These are phyloP conservation scores for Gari tellinella DNA, from an alignment of 2,888 invertebrate genomes.

Conservation along the genomic window DNA sequence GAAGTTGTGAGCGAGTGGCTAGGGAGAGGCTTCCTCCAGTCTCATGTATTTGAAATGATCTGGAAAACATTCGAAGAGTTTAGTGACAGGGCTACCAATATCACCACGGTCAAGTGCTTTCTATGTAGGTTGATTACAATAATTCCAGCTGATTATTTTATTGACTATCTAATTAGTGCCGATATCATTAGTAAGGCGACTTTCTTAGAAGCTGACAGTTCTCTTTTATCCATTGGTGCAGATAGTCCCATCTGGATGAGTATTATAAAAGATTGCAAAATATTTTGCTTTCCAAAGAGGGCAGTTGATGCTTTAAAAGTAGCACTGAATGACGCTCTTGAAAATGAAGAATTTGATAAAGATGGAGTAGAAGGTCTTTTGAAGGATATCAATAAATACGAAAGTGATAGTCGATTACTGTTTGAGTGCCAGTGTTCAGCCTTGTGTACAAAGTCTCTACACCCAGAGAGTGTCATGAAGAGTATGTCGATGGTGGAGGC, in stretches of 20 bases:
- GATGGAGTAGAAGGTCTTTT: slow-evolving; percentile 3
- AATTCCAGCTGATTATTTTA: slow-evolving; percentile 9
- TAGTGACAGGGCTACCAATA: slow-evolving; percentile 27
- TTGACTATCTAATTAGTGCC: slow-evolving; percentile 35
- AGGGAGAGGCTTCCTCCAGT: slow-evolving; percentile 10
- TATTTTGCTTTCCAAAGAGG: not conserved
- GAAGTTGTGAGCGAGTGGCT: slow-evolving; percentile 36
- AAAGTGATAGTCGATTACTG: slow-evolving; percentile 1
- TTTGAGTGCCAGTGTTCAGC: slow-evolving; percentile 33
- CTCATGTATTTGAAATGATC: slow-evolving; percentile 9
- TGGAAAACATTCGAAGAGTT: slow-evolving; percentile 43
- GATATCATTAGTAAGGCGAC: slow-evolving; percentile 30
- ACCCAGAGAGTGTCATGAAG: slow-evolving; percentile 40
- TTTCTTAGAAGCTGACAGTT: slow-evolving; percentile 9
- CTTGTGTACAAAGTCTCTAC: slow-evolving; percentile 34
- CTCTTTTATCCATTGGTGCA: slow-evolving; percentile 17
- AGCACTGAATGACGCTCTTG: slow-evolving; percentile 13
- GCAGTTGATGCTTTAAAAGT: slow-evolving; percentile 25
- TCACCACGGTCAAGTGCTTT: slow-evolving; percentile 36
- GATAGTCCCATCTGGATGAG: slow-evolving; percentile 33
- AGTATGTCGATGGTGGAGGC: slow-evolving; percentile 57
- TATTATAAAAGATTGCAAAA: slow-evolving; percentile 18
- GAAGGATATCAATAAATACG: slow-evolving; percentile 2
- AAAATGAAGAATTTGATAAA: not conserved
- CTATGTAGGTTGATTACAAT: slow-evolving; percentile 17